Evolutionary conservation across 1,140 invertebrate species (phyloP).

Genomic region (Centruroides sculpturatus): DNA sequence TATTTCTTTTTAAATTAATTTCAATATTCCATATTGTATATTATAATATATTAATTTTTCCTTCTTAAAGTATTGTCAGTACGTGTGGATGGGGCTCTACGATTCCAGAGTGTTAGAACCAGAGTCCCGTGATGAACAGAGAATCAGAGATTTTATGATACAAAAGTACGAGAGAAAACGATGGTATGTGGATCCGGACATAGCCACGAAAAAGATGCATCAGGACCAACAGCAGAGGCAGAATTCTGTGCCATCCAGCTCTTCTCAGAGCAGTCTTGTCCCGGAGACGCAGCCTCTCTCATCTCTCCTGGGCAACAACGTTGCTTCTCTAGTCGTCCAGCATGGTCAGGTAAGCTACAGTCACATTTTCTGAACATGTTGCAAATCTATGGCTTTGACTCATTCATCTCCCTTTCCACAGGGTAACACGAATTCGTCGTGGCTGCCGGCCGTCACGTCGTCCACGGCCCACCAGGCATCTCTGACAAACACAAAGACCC

Average conservation of each 20-base stretch:
- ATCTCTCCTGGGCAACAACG: conserved; percentile 8
- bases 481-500: too few relatives aligned
- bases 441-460: too few relatives aligned
- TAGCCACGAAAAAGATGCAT: conserved; percentile 25
- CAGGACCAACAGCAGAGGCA: not conserved
- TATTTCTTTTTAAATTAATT: too few relatives aligned
- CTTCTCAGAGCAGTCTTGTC: conserved; percentile 9
- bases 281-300: conserved; percentile 17
- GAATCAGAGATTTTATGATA: conserved; percentile 77
- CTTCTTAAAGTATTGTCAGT: conserved; percentile 52
- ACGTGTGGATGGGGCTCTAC: conserved; percentile 77
- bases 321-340: conserved; percentile 14
- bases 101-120: conserved; percentile 33
- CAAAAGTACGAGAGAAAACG: conserved; percentile 84
- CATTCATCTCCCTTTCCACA: too few relatives aligned
- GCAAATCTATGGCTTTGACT: too few relatives aligned
- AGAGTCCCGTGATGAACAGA: conserved; percentile 68
- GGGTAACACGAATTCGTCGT: too few relatives aligned
- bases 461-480: too few relatives aligned
- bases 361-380: too few relatives aligned
- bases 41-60: too few relatives aligned
- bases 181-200: conserved; percentile 49
- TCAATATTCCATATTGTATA: too few relatives aligned
- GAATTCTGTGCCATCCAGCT: conserved; percentile 15
- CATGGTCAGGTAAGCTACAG: conserved; percentile 7